A percentile compares a stretch with the other conserved stretches of the same genome.
These are phyloP conservation scores for Torymus aiolomorphi DNA, from an alignment of 2,888 invertebrate species.

Conservation along the genomic window DNA sequence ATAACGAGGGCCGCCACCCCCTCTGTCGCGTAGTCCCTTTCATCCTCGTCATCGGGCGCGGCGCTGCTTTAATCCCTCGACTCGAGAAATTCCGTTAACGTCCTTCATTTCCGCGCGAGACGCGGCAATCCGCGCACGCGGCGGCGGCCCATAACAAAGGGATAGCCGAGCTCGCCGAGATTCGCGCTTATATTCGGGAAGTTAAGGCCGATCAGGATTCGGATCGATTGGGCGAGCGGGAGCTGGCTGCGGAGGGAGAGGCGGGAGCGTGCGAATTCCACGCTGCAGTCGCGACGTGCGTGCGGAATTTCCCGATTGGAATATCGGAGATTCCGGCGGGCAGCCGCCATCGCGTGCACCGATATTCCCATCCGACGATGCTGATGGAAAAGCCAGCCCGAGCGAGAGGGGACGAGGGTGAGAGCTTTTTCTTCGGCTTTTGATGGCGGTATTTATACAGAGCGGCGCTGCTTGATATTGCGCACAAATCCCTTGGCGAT, in stretches of 20 bases:
- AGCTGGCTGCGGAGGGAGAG: background rate
- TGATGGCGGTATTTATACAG: too few species aligned
- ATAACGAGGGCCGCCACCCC: conserved; percentile 8
- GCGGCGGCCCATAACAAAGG: conserved; percentile 45
- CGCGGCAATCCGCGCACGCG: conserved; percentile 16
- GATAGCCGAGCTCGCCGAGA: conserved; percentile 46
- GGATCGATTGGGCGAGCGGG: conserved; percentile 57
- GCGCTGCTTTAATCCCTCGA: conserved; percentile 32
- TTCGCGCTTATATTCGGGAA: conserved; percentile 58
- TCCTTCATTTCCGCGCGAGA: conserved; percentile 49
- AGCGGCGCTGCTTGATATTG: too few species aligned
- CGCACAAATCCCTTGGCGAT: too few species aligned
- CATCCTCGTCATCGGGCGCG: conserved; percentile 14
- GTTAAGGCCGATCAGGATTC: conserved; percentile 55
- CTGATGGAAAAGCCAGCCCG: conserved; percentile 4
- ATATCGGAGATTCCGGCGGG: conserved; percentile 69
- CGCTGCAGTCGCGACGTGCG: conserved; percentile 65
- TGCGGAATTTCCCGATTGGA: conserved; percentile 73
- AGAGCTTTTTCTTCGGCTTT: too few species aligned
- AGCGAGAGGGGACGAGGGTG: background rate
- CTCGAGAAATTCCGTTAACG: conserved; percentile 44
- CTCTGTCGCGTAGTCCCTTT: background rate
- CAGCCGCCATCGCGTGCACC: conserved; percentile 13
- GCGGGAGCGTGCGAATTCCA: conserved; percentile 60
- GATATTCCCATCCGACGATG: background rate